A percentile compares a stretch with the other conserved stretches of the same genome.
These are phyloP conservation scores for Hylaeus anthracinus DNA, from an alignment of 1,140 invertebrate species.

Conservation along the genomic window DNA sequence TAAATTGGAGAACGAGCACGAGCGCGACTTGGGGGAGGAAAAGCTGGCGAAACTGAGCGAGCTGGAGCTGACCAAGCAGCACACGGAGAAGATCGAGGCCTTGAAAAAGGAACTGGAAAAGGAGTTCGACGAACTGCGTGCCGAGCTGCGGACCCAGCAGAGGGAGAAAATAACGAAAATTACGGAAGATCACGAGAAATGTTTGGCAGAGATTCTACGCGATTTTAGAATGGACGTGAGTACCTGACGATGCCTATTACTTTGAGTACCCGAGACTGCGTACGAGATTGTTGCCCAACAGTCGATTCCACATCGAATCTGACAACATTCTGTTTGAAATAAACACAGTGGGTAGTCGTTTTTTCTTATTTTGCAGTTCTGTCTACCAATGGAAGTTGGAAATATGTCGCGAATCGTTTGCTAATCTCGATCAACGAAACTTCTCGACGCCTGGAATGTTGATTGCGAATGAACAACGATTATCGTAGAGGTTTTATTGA, in stretches of 20 bases:
- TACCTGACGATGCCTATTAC: slow-evolving; percentile 39
- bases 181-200: slow-evolving; percentile 83
- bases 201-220: slow-evolving; percentile 79
- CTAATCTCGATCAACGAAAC: too few relatives aligned
- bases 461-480: too few relatives aligned
- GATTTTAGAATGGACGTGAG: slow-evolving; percentile 80
- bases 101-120: slow-evolving; percentile 74
- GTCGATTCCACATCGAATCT: neutral
- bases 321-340: neutral
- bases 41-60: slow-evolving; percentile 71
- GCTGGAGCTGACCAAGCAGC: slow-evolving; percentile 69
- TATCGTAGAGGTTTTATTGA: too few relatives aligned
- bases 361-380: too few relatives aligned
- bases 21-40: slow-evolving; percentile 70
- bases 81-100: slow-evolving; percentile 68
- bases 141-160: slow-evolving; percentile 77
- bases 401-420: too few relatives aligned
- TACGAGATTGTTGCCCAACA: neutral
- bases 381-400: too few relatives aligned
- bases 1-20: slow-evolving; percentile 73
- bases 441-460: too few relatives aligned
- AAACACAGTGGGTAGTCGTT: too few relatives aligned
- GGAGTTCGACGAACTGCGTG: slow-evolving; percentile 76
- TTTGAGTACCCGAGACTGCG: neutral
- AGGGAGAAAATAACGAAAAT: slow-evolving; percentile 82